Conservation (phyloP, 2,113 vertebrate genomes). For the Loxodonta africana region DNA sequence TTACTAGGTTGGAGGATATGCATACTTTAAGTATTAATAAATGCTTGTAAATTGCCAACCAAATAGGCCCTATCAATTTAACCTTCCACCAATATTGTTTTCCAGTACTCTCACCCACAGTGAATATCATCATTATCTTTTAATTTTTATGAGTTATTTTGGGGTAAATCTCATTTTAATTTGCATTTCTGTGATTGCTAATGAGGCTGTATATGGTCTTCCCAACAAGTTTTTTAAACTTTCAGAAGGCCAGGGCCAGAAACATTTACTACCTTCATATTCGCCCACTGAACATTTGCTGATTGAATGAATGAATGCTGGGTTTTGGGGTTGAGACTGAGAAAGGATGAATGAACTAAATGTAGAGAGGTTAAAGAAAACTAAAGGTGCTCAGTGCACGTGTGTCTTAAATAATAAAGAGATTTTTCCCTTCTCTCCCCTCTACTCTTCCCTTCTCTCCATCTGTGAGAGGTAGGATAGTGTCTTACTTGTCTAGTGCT, state of each 20-base stretch:
- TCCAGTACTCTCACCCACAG: not conserved
- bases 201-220: slow-evolving; percentile 17
- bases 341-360: slow-evolving; percentile 5
- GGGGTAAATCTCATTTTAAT: not conserved
- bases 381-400: not conserved
- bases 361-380: slow-evolving; percentile 22
- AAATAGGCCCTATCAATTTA: not conserved
- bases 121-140: not conserved
- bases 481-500: not conserved
- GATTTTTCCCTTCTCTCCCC: not conserved
- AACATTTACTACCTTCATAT: not conserved
- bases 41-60: not conserved
- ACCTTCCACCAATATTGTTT: not conserved
- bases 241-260: not conserved
- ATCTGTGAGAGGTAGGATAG: not conserved
- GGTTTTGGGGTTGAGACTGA: not conserved
- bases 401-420: slow-evolving; percentile 24
- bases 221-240: slow-evolving; percentile 34
- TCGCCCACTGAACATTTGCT: slow-evolving; percentile 43
- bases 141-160: slow-evolving; percentile 20
- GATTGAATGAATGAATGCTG: not conserved
- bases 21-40: not conserved
- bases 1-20: not conserved
- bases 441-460: not conserved
- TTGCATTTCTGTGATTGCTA: slow-evolving; percentile 4